A percentile compares a stretch with the other conserved stretches of the same genome.
Conservation (phyloP, 2,113 vertebrate genomes). For the Furnarius figulus region DNA sequence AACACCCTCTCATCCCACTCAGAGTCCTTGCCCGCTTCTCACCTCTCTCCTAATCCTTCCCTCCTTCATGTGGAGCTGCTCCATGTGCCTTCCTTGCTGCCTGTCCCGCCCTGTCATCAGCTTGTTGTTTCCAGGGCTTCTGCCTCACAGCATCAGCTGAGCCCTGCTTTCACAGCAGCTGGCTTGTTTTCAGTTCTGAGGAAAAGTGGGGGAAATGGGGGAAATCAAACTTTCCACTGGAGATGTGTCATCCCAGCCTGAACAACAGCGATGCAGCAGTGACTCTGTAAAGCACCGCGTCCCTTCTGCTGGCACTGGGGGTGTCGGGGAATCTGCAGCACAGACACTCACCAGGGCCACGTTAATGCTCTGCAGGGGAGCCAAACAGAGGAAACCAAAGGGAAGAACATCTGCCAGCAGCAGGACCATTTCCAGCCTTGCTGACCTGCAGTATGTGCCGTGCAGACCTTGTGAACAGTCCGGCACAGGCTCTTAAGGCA, state of each 20-base stretch:
- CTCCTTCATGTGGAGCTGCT: background rate
- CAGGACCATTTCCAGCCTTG: background rate
- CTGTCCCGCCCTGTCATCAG: background rate
- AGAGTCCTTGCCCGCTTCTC: background rate
- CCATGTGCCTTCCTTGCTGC: background rate
- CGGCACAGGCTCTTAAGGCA: background rate
- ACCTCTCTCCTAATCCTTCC: background rate
- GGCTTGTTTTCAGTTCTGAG: background rate
- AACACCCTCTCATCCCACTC: background rate
- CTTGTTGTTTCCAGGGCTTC: rapidly evolving
- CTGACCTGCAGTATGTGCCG: background rate
- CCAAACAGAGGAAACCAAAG: background rate
- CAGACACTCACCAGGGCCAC: background rate
- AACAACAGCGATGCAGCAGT: background rate
- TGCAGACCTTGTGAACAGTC: background rate
- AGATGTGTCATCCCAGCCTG: background rate
- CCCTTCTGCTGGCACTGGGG: background rate
- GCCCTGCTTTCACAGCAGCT: background rate
- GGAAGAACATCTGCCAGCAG: background rate
- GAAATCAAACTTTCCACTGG: background rate
- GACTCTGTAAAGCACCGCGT: rapidly evolving
- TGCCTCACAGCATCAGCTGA: background rate
- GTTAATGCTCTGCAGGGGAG: background rate
- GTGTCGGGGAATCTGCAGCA: rapidly evolving
- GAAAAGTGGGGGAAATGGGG: background rate